Conservation (phyloP, 1,140 invertebrate genomes). For the Drosophila kanapiae region DNA sequence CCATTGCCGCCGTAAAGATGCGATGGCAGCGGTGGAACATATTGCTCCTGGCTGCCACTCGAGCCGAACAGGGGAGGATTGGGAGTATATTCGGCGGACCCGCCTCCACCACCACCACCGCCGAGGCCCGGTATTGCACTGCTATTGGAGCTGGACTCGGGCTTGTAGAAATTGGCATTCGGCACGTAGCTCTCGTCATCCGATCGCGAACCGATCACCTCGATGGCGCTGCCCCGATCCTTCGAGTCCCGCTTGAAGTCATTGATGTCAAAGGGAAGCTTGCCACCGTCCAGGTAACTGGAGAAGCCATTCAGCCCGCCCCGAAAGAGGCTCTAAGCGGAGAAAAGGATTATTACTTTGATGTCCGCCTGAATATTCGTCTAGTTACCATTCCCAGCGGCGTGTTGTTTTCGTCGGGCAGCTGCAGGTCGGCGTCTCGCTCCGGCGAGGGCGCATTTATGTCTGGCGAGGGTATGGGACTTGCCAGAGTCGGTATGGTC, state of each 20-base stretch:
- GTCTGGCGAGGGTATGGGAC: conserved; percentile 91
- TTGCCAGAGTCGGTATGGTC: conserved; percentile 88
- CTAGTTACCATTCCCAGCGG: conserved; percentile 60
- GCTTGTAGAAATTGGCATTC: conserved; percentile 69
- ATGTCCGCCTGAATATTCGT: background rate
- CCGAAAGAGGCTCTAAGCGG: conserved; percentile 68
- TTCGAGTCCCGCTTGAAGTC: conserved; percentile 80
- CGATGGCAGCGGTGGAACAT: conserved; percentile 68
- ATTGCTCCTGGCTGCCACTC: conserved; percentile 47
- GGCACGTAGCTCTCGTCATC: conserved; percentile 79
- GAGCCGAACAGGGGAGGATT: conserved; percentile 46
- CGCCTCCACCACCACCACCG: conserved; percentile 17
- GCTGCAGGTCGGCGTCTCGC: conserved; percentile 91
- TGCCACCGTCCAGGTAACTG: conserved; percentile 77
- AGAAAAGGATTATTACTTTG: conserved; percentile 9
- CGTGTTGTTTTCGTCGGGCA: conserved; percentile 86
- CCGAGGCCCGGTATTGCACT: conserved; percentile 65
- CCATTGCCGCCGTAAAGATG: conserved; percentile 49
- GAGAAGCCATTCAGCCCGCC: conserved; percentile 73
- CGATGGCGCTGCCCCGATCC: conserved; percentile 84
- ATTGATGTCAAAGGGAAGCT: conserved; percentile 84
- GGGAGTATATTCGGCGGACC: conserved; percentile 56
- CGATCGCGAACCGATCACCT: conserved; percentile 86
- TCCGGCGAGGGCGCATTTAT: conserved; percentile 94
- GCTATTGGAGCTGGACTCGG: conserved; percentile 46